Percentiles rank a stretch among this genome's conserved stretches.
These are phyloP conservation scores for Trissolcus brochymenae DNA, from an alignment of 2,888 invertebrate species.

Conservation along the genomic window DNA sequence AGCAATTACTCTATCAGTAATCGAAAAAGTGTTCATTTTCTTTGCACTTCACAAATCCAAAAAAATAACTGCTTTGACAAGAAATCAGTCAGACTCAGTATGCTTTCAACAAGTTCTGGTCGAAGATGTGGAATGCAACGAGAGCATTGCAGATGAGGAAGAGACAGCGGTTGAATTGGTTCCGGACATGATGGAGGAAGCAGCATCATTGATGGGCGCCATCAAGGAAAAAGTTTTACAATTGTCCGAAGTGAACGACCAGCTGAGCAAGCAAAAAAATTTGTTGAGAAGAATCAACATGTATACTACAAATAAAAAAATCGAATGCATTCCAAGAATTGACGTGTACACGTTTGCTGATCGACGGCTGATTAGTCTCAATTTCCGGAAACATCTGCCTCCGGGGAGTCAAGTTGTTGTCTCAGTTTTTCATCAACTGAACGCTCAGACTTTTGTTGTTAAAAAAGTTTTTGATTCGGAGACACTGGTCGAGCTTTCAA, in stretches of 20 bases:
- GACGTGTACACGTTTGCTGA: slow-evolving; percentile 59
- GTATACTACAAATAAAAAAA: slow-evolving; percentile 63
- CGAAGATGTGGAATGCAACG: slow-evolving; percentile 47
- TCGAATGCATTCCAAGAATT: slow-evolving; percentile 61
- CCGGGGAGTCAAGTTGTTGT: slow-evolving; percentile 61
- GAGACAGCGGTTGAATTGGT: slow-evolving; percentile 54
- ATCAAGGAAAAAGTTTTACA: slow-evolving; percentile 64
- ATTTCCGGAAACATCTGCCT: slow-evolving; percentile 64
- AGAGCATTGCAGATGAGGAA: not conserved
- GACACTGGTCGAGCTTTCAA: slow-evolving; percentile 62
- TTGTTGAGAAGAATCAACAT: slow-evolving; percentile 67
- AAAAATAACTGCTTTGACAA: slow-evolving; percentile 60
- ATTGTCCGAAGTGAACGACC: slow-evolving; percentile 59
- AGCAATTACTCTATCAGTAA: slow-evolving; percentile 38
- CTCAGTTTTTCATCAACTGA: slow-evolving; percentile 54
- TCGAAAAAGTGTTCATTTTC: slow-evolving; percentile 59
- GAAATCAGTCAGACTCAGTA: slow-evolving; percentile 20
- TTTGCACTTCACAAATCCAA: slow-evolving; percentile 62
- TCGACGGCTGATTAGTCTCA: slow-evolving; percentile 59
- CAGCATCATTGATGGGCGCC: slow-evolving; percentile 62
- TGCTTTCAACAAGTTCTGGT: slow-evolving; percentile 21
- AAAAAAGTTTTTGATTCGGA: slow-evolving; percentile 62
- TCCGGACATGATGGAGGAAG: slow-evolving; percentile 64
- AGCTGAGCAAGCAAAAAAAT: slow-evolving; percentile 61
- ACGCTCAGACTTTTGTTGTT: slow-evolving; percentile 61